Percentiles rank a stretch among this genome's conserved stretches.
These are phyloP conservation scores for Phoenicopterus ruber DNA, from an alignment of 2,113 vertebrate genomes.

Conservation along the genomic window DNA sequence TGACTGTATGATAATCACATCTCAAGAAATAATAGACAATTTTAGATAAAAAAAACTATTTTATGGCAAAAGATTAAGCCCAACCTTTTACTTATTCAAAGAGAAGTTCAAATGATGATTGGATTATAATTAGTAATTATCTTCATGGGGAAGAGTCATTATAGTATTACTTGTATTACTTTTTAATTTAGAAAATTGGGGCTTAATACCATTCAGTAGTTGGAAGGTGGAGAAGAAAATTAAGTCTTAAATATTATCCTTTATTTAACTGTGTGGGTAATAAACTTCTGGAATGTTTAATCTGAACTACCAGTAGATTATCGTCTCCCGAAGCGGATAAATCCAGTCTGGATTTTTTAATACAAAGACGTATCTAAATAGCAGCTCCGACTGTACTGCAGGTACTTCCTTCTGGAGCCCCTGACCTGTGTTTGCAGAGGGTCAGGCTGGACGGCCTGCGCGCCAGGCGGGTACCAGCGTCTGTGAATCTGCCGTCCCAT, in stretches of 20 bases:
- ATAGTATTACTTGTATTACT: background rate
- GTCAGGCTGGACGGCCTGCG: accelerated
- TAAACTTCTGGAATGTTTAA: background rate
- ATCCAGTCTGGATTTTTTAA: background rate
- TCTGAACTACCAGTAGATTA: background rate
- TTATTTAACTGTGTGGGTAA: background rate
- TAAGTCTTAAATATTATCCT: background rate
- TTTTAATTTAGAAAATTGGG: background rate
- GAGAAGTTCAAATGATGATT: background rate
- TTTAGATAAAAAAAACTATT: background rate
- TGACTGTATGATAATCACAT: background rate
- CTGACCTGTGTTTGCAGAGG: background rate
- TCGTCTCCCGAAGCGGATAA: background rate
- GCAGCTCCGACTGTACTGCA: accelerated
- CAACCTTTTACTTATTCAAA: background rate
- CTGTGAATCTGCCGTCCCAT: background rate
- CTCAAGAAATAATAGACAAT: background rate
- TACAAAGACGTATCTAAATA: accelerated
- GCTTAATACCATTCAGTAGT: background rate
- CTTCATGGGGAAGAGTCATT: background rate
- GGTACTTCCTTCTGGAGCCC: background rate
- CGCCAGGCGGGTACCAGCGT: background rate
- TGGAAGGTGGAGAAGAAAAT: background rate
- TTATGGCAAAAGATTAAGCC: background rate
- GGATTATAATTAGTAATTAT: background rate